Evolutionary conservation across 1,140 invertebrate species (phyloP), one percentile per base, ranked within the genome.

Genomic region (Muscidifurax raptorellus): DNA sequence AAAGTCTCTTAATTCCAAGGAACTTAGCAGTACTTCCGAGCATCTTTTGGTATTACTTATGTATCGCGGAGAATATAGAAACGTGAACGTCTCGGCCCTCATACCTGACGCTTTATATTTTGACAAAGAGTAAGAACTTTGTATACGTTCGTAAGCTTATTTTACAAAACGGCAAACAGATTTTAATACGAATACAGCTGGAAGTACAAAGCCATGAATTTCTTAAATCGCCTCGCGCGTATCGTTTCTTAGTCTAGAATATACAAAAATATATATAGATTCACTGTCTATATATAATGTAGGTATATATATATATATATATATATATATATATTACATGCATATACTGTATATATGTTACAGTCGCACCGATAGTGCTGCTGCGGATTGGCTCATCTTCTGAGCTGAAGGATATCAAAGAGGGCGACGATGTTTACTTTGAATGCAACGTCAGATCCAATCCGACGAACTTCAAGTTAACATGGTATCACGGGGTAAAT

Each of bases 401-500:
- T 79, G 93, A 94, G 84, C 92, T 94, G 9, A 90, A 93, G 47
- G 91, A 93, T 86, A 95, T 95, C 88, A 95, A 95, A 87, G 94
- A 95, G 90, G 94, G 94, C 9, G 94, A 95, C 69, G 90, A 91
- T 84, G 90, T 92, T 78, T 90, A 90, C 78, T 92, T 93, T 82
- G 92, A 92, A 83, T 92, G 95, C 90, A 93, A 93, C 86, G 94
- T 95, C 80, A 91, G 93, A 87, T 93, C 95, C 30, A 95, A 95
- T 92, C 95, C 95, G 0, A 92, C 90, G 81, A 92, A 92, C 69
- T 93, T 93, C 82, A 94, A 94, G 86, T 90, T 95, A 27, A 91
- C 93, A 32, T 95, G 95, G 95, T 95, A 93, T 88, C 95, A 95
- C 87, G 94, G 95, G 90, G 95, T 95, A 92, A 92, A 91, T 91